Conservation (phyloP, 2,113 vertebrate genomes). For the Xenopus tropicalis region DNA sequence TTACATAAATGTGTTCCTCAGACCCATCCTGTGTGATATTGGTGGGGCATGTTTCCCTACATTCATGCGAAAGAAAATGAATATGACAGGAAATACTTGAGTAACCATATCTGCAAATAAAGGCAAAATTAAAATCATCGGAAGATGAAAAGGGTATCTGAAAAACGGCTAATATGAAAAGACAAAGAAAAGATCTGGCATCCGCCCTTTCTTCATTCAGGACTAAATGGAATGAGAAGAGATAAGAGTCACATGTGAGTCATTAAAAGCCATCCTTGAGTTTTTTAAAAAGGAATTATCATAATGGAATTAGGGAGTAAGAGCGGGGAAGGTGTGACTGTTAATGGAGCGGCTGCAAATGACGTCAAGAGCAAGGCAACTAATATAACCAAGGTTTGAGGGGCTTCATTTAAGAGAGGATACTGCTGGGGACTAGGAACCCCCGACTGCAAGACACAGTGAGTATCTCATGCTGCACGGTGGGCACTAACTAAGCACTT, state of each 20-base stretch:
- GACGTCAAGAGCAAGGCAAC: conserved; percentile 53
- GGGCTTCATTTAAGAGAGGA: conserved; percentile 7
- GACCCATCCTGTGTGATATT: too few relatives aligned
- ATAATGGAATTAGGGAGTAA: conserved; percentile 48
- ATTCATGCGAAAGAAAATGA: too few relatives aligned
- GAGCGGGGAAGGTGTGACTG: conserved; percentile 49
- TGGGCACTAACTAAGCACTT: too few relatives aligned
- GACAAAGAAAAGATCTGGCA: conserved; percentile 30
- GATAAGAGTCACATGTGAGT: conserved; percentile 48
- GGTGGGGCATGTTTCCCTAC: too few relatives aligned
- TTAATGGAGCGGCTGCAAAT: conserved; percentile 46
- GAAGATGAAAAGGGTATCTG: conserved; percentile 9
- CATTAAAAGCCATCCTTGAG: conserved; percentile 49
- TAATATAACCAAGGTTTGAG: conserved; percentile 55
- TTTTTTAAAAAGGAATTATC: conserved; percentile 45
- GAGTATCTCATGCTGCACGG: conserved; percentile 36
- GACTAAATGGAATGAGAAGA: conserved; percentile 30
- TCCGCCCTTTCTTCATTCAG: conserved; percentile 25
- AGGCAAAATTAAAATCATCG: not conserved
- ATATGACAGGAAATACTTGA: too few relatives aligned
- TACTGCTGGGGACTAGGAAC: conserved; percentile 22
- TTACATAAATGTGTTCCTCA: too few relatives aligned
- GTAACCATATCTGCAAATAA: too few relatives aligned
- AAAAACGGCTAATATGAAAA: conserved; percentile 15
- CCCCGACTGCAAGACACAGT: conserved; percentile 35